Percentiles rank a stretch among this genome's conserved stretches.
phyloP scores from a whole-genome alignment of 1,140 invertebrate genomes.

The Anastrepha obliqua region DNA sequence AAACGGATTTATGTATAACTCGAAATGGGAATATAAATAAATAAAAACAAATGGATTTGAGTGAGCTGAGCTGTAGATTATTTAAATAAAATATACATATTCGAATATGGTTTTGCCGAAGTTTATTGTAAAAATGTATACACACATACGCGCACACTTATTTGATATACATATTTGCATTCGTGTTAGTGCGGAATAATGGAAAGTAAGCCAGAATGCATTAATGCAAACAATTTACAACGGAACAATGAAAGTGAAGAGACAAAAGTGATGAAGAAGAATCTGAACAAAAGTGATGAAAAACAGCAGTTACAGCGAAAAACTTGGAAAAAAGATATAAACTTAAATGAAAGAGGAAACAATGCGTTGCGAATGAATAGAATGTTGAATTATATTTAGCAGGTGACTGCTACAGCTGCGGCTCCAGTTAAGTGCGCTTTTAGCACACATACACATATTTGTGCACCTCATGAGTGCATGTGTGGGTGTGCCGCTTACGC shows the following conservation, averaged over 20 bases:
- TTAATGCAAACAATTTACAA: constrained; percentile 7
- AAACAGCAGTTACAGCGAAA: constrained; percentile 13
- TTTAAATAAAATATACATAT: too few relatives aligned
- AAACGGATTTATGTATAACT: too few relatives aligned
- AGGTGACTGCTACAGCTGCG: background rate
- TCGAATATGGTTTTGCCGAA: too few relatives aligned
- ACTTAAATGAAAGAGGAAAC: background rate
- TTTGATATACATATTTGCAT: too few relatives aligned
- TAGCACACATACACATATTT: background rate
- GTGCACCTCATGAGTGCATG: background rate
- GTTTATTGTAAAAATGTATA: too few relatives aligned
- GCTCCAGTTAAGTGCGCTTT: background rate
- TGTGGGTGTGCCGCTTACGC: background rate
- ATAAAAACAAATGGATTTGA: too few relatives aligned
- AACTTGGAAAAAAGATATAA: background rate
- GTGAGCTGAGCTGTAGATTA: too few relatives aligned
- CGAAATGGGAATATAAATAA: too few relatives aligned
- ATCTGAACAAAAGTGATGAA: background rate
- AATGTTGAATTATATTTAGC: constrained; percentile 9
- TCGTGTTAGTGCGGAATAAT: too few relatives aligned
- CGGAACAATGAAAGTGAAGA: constrained; percentile 2
- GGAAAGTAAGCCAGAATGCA: background rate
- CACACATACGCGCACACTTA: too few relatives aligned
- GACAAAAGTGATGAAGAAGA: constrained; percentile 19
- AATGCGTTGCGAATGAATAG: constrained; percentile 17